Conservation (phyloP, 2,797 vertebrate species). For the Prunella strophiata region DNA sequence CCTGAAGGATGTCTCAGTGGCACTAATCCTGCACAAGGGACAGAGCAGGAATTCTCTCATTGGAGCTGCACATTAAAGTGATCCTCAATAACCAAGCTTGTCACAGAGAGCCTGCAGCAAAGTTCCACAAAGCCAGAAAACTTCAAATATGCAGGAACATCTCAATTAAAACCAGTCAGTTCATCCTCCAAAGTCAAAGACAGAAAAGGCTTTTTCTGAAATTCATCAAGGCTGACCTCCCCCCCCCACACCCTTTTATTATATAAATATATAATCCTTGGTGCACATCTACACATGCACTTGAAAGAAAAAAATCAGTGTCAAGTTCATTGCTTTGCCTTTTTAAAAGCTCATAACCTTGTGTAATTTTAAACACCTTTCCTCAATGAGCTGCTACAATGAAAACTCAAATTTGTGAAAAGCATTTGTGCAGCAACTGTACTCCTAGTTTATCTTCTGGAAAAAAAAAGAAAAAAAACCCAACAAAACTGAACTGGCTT, state of each 20-base stretch:
- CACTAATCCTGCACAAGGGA: background rate
- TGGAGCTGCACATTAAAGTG: background rate
- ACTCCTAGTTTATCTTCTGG: background rate
- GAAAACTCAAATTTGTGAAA: background rate
- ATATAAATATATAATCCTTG: background rate
- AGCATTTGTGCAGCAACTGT: background rate
- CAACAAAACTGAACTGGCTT: background rate
- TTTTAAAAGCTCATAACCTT: accelerated
- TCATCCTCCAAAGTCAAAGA: background rate
- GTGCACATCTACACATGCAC: background rate
- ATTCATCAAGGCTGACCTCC: background rate
- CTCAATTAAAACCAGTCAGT: background rate
- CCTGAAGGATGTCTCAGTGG: background rate
- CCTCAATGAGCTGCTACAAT: background rate
- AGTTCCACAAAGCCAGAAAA: background rate
- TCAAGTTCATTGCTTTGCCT: background rate
- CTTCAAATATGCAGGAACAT: background rate
- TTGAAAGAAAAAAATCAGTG: background rate
- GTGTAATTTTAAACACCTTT: background rate
- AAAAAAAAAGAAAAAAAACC: background rate
- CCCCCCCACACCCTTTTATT: accelerated
- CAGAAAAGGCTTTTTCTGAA: background rate
- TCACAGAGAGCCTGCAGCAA: background rate
- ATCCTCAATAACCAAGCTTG: background rate
- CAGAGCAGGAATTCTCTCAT: background rate